phyloP scores from a whole-genome alignment of 2,113 vertebrate species.

The Sphyrna mokarran region DNA sequence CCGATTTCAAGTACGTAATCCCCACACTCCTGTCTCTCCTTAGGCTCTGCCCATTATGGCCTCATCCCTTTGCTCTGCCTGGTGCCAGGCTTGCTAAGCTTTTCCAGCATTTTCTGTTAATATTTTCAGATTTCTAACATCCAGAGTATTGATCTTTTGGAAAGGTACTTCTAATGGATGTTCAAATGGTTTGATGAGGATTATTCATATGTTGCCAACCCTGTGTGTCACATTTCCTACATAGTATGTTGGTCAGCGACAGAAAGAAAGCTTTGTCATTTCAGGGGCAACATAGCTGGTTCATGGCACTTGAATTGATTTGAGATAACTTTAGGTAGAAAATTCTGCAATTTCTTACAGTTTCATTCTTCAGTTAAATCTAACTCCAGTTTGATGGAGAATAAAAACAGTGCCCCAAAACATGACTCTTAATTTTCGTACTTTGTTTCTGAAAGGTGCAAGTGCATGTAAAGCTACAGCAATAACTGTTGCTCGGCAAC shows the following conservation, averaged over 20 bases:
- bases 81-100: too few species aligned
- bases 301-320: not conserved
- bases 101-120: too few species aligned
- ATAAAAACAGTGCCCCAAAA: not conserved
- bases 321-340: not conserved
- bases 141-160: too few species aligned
- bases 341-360: not conserved
- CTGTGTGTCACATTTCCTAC: not conserved
- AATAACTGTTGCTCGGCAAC: not conserved
- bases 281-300: not conserved
- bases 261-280: not conserved
- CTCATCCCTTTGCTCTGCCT: too few species aligned
- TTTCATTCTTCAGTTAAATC: not conserved
- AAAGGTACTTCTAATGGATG: not conserved
- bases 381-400: not conserved
- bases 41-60: too few species aligned
- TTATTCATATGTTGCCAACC: not conserved
- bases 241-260: not conserved
- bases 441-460: not conserved
- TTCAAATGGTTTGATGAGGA: not conserved
- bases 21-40: too few species aligned
- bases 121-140: too few species aligned
- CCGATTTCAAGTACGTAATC: too few species aligned
- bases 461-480: not conserved
- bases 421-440: not conserved